Conservation (phyloP, 2,888 invertebrate genomes). For the Erebia palarica region DNA sequence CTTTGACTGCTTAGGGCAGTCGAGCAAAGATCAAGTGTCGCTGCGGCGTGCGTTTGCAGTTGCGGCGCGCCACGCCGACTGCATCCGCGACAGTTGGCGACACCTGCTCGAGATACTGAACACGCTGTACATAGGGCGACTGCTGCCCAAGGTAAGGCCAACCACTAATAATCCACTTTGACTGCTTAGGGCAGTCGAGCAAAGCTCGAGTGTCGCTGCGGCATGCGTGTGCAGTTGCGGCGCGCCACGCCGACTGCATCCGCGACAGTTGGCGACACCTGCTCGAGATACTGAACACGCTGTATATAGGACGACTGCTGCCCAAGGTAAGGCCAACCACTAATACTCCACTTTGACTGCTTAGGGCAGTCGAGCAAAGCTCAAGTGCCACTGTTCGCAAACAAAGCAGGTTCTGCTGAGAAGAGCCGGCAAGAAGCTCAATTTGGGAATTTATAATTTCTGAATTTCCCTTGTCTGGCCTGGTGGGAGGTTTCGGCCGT, state of each 20-base stretch:
- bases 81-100: constrained; percentile 96
- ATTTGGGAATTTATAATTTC: no score
- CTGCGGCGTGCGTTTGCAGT: constrained; percentile 83
- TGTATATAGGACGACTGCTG: constrained; percentile 92
- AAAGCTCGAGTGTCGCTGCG: constrained; percentile 92
- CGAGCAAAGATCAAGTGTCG: constrained; percentile 93
- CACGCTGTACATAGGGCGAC: constrained; percentile 91
- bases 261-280: constrained; percentile 97
- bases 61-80: constrained; percentile 95
- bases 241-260: constrained; percentile 95
- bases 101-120: constrained; percentile 95
- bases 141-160: constrained; percentile 87
- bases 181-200: constrained; percentile 84
- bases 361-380: constrained; percentile 91
- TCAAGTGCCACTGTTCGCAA: constrained; percentile 90
- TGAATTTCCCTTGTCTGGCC: no score
- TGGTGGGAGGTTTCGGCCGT: no score
- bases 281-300: constrained; percentile 92
- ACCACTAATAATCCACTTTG: no score
- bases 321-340: constrained; percentile 81
- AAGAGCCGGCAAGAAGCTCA: no score
- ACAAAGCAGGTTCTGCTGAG: no score
- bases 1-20: constrained; percentile 82
- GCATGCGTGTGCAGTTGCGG: constrained; percentile 86
- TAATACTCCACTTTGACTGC: no score